Base-by-base conservation (phyloP, 2,113 vertebrate species). In the Rhinolophus sinicus region DNA sequence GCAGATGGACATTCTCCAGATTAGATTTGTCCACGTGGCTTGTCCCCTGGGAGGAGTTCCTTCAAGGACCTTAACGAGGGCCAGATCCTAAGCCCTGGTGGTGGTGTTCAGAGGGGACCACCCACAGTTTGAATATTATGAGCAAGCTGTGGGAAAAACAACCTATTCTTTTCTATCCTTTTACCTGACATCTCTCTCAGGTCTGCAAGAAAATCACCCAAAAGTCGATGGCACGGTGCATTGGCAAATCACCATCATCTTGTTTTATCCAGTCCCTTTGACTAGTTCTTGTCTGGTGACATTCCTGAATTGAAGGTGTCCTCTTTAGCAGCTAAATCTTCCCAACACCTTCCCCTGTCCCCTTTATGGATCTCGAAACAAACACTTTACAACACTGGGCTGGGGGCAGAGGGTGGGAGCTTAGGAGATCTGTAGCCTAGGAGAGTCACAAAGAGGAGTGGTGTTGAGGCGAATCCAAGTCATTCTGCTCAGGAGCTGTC, bases 1-100 rank as follows among this genome's bases (percentile, higher is more conserved):
- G 67, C 88, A 93, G 65, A 54, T 30, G 85, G 88, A 85, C 11
- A 73, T 28, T 85, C 60, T 97, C 88, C 72, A 96, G 85, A 88
- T 85, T 86, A 95, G 76, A 93, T 73, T 81, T 94, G 77, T 94
- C 93, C 90, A 94, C 50, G 72, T 84, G 50, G 50, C 52, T 88
- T 82, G 50, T 73, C 90, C 47, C 65, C 30, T 28, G 60, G 35
- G 73, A 96, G 50, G 70, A 93, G 72, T 50, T 96, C 81, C 70
- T 88, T 94, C 22, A 92, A 90, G 64, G 88, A 73, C 52, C 69
- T 94, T 86, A 88, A 64, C 19, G 35, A 93, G 65, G 54, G 80
- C 76, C 70, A 84, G 72, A 90, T 85, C 33, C 78, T 89, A 81
- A 88, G 24, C 73, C 40, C 6, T 44, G 94, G 38, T 82, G 67